Base-by-base conservation (phyloP, 2,888 invertebrate species). In the Pristionchus exspectatus region DNA sequence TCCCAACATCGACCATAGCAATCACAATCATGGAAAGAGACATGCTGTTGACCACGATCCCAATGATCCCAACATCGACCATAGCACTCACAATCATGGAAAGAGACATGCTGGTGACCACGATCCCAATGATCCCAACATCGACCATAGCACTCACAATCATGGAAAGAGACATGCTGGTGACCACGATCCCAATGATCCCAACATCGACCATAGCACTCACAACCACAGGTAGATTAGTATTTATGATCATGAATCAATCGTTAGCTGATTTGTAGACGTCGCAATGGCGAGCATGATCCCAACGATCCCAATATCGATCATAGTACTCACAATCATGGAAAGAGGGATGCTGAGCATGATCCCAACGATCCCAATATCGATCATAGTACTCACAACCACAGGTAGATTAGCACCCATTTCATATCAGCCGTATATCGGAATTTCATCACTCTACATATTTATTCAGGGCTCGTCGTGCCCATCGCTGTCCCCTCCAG, bases 331-430 rank as follows among this genome's bases (percentile, higher is more conserved):
- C 84, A 84, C 54, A 84, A 84, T 21, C 84, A 84, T 38, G 21
- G n/a, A n/a, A 44, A 44, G 50, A 33, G 50, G 12, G n/a, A 27
- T 54, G 50, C 24, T 50, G 83, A 83, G 9, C 90, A 91, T 54
- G 92, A 92, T 87, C 91, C 92, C 10, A 91, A 91, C 74, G 92
- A 92, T 66, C 91, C 92, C 27, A 89, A 90, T 27, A 63, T 90
- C 27, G 91, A 92, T 54, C 92, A 92, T 50, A 50, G 44, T 9
- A 50, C 44, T 50, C 44, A 50, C 44, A 50, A 50, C 44, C 44
- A 50, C 44, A 50, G 44, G 44, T 50, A 50, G 44, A 50, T 50
- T 50, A 50, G 44, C 9, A 50, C 12, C 44, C 44, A 9, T 50
- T 38, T 38, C 38, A 50, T 3, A 44, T 44, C 44, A 44, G 9